These are phyloP conservation scores for Drosophila rhopaloa DNA, from an alignment of 1,140 invertebrate species.

Conservation along the genomic window DNA sequence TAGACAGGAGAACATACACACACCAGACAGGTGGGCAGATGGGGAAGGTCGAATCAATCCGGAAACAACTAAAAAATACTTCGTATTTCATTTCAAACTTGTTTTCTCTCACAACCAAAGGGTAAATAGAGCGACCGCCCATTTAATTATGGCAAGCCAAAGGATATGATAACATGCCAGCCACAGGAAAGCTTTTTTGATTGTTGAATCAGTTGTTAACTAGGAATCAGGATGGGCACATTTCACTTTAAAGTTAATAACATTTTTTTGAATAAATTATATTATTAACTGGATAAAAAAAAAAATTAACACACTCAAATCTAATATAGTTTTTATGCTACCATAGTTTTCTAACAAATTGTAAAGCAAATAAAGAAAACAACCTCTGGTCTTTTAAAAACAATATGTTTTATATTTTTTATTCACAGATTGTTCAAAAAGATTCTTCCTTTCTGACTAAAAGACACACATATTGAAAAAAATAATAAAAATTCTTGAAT, in stretches of 20 bases:
- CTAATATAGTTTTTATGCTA: no score
- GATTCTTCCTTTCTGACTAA: background rate
- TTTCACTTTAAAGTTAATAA: background rate
- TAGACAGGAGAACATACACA: conserved; percentile 29
- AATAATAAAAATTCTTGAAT: conserved; percentile 1
- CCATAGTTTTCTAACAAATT: no score
- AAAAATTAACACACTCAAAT: no score
- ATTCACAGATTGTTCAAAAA: no score
- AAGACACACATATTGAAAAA: conserved; percentile 2
- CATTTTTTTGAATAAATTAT: no score
- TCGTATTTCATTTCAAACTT: conserved; percentile 28
- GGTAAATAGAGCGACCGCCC: conserved; percentile 8
- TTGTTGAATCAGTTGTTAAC: background rate
- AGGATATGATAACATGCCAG: conserved; percentile 1
- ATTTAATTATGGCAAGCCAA: conserved; percentile 24
- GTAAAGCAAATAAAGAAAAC: no score
- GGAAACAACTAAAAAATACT: conserved; percentile 21
- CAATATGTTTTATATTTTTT: no score
- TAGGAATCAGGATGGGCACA: no score
- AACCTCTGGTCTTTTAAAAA: no score
- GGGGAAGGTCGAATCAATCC: conserved; percentile 5
- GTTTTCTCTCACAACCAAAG: conserved; percentile 12
- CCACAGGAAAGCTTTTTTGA: background rate
- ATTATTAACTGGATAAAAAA: no score
- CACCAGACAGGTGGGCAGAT: background rate